Evolutionary conservation across 53 echinoderm and acorn worm genomes (phyloP).

Genomic region (Mesocentrotus franciscanus): DNA sequence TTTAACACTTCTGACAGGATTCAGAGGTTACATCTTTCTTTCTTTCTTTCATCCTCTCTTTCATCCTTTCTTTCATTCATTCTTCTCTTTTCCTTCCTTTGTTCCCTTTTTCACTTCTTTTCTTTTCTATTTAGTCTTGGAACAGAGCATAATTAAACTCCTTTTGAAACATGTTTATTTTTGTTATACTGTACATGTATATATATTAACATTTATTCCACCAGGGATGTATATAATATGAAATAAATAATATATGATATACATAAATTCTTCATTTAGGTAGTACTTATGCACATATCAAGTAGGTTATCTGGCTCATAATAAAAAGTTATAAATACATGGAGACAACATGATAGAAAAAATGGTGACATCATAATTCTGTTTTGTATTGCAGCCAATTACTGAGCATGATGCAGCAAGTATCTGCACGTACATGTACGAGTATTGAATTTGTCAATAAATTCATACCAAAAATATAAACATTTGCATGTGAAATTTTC

Average conservation of each 20-base stretch:
- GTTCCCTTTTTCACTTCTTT: too few relatives aligned
- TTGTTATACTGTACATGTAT: not conserved
- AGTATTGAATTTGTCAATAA: too few relatives aligned
- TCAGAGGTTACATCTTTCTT: too few relatives aligned
- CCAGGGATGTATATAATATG: not conserved
- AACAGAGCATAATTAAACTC: not conserved
- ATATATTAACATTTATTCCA: not conserved
- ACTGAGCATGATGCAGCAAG: not conserved
- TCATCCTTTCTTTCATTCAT: too few relatives aligned
- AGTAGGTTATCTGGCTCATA: not conserved
- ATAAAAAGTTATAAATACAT: not conserved
- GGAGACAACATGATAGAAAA: not conserved
- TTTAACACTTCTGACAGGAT: too few relatives aligned
- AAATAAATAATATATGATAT: not conserved
- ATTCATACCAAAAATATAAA: too few relatives aligned
- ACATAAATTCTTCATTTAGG: not conserved
- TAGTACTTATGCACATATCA: not conserved
- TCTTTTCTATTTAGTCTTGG: too few relatives aligned
- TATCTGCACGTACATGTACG: not conserved
- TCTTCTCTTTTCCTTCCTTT: too few relatives aligned
- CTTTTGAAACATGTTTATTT: not conserved
- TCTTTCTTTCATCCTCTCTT: too few relatives aligned
- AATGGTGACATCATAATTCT: not conserved
- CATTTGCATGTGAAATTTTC: too few relatives aligned
- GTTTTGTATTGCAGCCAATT: conserved; percentile 2